Base-by-base conservation (phyloP, 2,113 vertebrate genomes). In the Lethenteron camtschaticum region DNA sequence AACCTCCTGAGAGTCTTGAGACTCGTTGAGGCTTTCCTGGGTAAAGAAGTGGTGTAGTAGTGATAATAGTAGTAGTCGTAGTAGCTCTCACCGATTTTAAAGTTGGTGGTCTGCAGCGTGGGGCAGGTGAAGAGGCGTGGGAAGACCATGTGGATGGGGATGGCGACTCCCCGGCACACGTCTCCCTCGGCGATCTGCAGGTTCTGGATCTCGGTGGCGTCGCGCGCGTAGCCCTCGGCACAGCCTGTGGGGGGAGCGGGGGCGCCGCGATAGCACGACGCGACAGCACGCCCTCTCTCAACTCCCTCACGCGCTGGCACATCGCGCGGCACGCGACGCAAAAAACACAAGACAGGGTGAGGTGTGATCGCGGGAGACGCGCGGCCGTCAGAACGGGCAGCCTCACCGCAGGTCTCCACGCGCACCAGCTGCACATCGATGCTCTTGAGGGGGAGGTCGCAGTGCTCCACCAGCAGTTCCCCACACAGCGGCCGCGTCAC, bases 101-200 rank as follows among this genome's bases (percentile, higher is more conserved):
- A 97, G 81, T 96, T 99, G 72, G 92, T 94, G 7, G 94, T 99
- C 77, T 99, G 87, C 74, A 99, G 77, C 0, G 89, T 97, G 2
- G 90, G 89, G 76, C 89, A 95, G 73, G 92, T 97, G 82, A 99
- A 99, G 2, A 99, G 79, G 41, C 92, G 73, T 69, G 94, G 91
- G 70, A 99, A 96, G 16, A 95, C 85, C 94, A 99, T 99, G 81
- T 96, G 81, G 68, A 99, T 84, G 72, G 90, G 92, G 3, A 99
- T 81, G 0, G 87, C 73, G 3, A 99, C 82, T 56, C 85, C 74
- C 57, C 87, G 81, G 70, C 90, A 94, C 1, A 96, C 81, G 0
- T 96, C 91, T 0, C 92, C 94, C 1, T 96, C 94, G 0, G 90
- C 92, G 1, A 99, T 92, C 79, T 99, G 94, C 68, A 99, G 95